Evolutionary conservation across 35 echinoderm and acorn worm species (phyloP), one percentile per base, ranked within the genome.

Genomic region (Holothuria glaberrima): DNA sequence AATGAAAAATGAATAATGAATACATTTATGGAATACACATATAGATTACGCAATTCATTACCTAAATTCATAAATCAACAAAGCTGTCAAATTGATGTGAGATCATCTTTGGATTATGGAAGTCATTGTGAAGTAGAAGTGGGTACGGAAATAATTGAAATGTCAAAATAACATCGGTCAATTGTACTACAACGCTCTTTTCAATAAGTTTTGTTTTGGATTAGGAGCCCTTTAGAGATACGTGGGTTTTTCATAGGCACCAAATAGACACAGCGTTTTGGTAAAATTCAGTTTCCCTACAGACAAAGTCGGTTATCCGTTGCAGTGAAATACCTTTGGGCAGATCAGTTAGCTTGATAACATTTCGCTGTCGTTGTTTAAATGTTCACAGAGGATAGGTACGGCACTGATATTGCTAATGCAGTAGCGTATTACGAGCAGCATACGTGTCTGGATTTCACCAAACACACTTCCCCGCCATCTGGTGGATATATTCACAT

Each of bases 401-500:
- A 82, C 79, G 79, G 50, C 48, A 9, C 6, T 20, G 48, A 59
- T 24, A 82, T 82, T 24, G 79, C 46, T 29, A 21, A 0, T 3
- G 79, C 50, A 27, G 28, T 82, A 20, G 46, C 79, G 13, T 18
- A 58, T 16, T 82, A 82, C 50, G 79, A 82, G 50, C 21, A 24
- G 26, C 22, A 82, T 13, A 82, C 79, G 9, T 82, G 79, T 30
- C 57, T 82, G 5, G 21, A 59, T 31, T 82, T 82, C 50, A 60
- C 57, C 21, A 56, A 58, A 12, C 50, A 82, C 13, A 82, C 79
- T 21, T n/a, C 48, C 2, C 0, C 22, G 12, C 79, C 79, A 27
- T 82, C 79, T n/a, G 79, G 50, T 58, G 79, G 79, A 82, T 82
- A 82, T 28, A 29, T 82, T 27, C 32, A 82, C 57, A 22, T 82